Evolutionary conservation across 2,797 vertebrate genomes (phyloP), one percentile per base, ranked within the genome.

Genomic region (Vireo griseus): DNA sequence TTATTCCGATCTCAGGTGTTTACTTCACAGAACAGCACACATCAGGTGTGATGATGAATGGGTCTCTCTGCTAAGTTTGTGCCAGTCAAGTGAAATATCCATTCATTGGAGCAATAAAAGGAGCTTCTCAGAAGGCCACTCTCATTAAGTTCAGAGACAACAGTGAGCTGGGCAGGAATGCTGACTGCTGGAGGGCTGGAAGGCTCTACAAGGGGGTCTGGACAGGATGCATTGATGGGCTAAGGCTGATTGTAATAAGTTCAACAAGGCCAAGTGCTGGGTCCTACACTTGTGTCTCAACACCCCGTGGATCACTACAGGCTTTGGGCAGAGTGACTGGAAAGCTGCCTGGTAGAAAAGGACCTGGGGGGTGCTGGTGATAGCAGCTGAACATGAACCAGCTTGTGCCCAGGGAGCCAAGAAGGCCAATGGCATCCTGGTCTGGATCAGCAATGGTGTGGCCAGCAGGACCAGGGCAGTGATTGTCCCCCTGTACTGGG

Each of bases 401-500:
- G 6, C 0, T 0, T 13, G 37, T 37, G n/a, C 6, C 21, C 25
- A 44, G 11, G 10, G 22, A n/a, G n/a, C 28, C 22, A 16, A 67
- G 44, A 22, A 44, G 6, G 26, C 8, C 18, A 0, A 1, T 28
- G 71, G 6, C 31, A 50, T 1, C 44, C 44, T 58, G 71, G 21
- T 11, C 31, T 66, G 22, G 0, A 12, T 67, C 52, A 75, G 21
- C 37, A 18, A 0, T 22, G 0, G 11, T 37, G 37, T 37, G 61
- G 12, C 25, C 69, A 84, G 18, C 45, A 67, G 52, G 28, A 45
- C 0, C 45, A 44, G 45, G 22, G 10, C n/a, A 67, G 29, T 0
- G 31, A 35, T 0, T 0, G 2, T 33, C 33, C 7, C n/a, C 5
- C 14, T 40, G 48, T 31, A 1, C 40, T 40, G 0, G 0, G 7